phyloP scores from a whole-genome alignment of 2,888 invertebrate genomes.

The Pseudococcus longispinus region DNA sequence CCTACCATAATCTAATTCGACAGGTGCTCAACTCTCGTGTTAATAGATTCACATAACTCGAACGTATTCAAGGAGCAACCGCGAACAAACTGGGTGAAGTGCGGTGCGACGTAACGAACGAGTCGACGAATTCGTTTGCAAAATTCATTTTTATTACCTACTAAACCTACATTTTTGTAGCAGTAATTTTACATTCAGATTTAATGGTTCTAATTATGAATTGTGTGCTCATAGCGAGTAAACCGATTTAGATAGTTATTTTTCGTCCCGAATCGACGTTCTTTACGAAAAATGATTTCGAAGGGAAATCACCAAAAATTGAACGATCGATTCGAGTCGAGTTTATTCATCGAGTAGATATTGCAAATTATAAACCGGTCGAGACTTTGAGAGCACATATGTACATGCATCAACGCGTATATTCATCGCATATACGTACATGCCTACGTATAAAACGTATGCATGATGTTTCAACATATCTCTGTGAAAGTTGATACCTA shows the following conservation, averaged over 20 bases:
- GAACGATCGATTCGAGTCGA: background rate
- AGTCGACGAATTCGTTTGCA: background rate
- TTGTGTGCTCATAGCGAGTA: background rate
- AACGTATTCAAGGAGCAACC: background rate
- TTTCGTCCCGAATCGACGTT: background rate
- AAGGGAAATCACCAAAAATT: background rate
- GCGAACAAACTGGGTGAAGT: background rate
- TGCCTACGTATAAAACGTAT: background rate
- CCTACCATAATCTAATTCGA: background rate
- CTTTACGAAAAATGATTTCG: background rate
- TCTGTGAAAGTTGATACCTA: background rate
- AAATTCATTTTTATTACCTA: background rate
- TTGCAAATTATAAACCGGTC: constrained; percentile 8
- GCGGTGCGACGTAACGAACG: background rate
- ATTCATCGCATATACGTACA: background rate
- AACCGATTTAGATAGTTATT: background rate
- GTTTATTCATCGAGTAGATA: background rate
- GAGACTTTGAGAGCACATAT: background rate
- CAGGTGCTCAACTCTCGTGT: background rate
- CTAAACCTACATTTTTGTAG: background rate
- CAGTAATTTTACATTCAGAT: background rate
- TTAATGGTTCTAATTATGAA: background rate
- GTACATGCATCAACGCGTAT: background rate
- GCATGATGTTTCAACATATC: background rate
- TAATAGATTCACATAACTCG: background rate